Base-by-base conservation (phyloP, 2,797 vertebrate genomes). In the Coregonus ussuriensis region DNA sequence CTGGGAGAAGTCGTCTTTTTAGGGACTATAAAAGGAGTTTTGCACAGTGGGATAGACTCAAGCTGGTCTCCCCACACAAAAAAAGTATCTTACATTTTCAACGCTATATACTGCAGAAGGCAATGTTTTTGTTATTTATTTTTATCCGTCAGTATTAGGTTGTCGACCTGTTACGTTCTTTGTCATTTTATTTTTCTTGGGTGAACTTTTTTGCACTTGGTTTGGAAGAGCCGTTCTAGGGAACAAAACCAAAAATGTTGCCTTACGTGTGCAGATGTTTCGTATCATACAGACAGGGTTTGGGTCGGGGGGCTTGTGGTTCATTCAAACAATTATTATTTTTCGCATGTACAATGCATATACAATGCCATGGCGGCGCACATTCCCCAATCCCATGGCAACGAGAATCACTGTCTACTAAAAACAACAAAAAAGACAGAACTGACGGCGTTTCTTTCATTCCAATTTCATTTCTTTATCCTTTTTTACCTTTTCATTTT, bases 191-290 rank as follows among this genome's bases (percentile, higher is more conserved):
- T 71, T 75, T 82, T 66, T 84, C 0, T 21, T 21, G 21, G 21
- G 21, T 21, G 21, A 52, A 35, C 67, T 51, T 87, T 72, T 89
- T 93, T 92, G 90, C 91, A 92, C 91, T 91, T 92, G 90, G 89
- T 91, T 92, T 90, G 84, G 87, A 93, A 91, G 91, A 93, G 93
- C 91, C 91, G 89, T 91, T 93, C 83, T 91, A 89, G 91, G 93
- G 93, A 94, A 93, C 92, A 94, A 94, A 91, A 95, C 93, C 93
- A 94, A 94, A 94, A 93, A 92, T 92, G 93, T 94, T 95, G 94
- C 94, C 94, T 95, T 95, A 94, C 78, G 86, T 91, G 91, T 93
- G 93, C 90, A 89, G 91, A 90, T 85, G 88, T 91, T 91, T 91
- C 79, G 88, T 91, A 86, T 90, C 89, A 87, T 88, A 88, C 83